Percentiles rank a stretch among this genome's conserved stretches.
Conservation (phyloP, 2,113 vertebrate genomes). For the Colinus virginianus region DNA sequence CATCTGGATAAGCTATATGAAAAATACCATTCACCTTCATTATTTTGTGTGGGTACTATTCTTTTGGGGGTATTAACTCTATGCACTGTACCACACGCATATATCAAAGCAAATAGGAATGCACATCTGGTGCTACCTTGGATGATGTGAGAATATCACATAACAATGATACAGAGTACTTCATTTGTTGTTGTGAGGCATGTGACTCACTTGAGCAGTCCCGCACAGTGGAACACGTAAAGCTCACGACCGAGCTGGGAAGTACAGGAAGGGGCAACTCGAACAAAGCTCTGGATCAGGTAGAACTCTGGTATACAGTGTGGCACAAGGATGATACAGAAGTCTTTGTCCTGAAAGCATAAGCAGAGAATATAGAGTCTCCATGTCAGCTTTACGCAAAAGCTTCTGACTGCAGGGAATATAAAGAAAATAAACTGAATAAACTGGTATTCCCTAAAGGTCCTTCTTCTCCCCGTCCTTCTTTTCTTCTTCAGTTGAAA, state of each 20-base stretch:
- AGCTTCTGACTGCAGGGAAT: neutral
- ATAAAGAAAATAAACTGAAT: neutral
- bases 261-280: conserved; percentile 68
- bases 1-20: too few relatives aligned
- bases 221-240: conserved; percentile 84
- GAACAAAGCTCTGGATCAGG: conserved; percentile 85
- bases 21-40: too few relatives aligned
- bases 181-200: accelerated
- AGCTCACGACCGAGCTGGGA: conserved; percentile 78
- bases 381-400: neutral
- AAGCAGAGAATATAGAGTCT: neutral
- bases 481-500: neutral
- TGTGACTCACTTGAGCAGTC: conserved; percentile 83
- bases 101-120: neutral
- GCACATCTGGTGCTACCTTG: neutral
- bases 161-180: neutral
- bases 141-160: too few relatives aligned
- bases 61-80: too few relatives aligned
- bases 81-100: too few relatives aligned
- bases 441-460: neutral
- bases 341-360: conserved; percentile 82
- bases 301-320: conserved; percentile 79
- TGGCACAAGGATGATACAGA: conserved; percentile 85
- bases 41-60: too few relatives aligned
- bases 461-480: neutral